Evolutionary conservation across 2,113 vertebrate genomes (phyloP).

Genomic region (Heterochromis multidens): DNA sequence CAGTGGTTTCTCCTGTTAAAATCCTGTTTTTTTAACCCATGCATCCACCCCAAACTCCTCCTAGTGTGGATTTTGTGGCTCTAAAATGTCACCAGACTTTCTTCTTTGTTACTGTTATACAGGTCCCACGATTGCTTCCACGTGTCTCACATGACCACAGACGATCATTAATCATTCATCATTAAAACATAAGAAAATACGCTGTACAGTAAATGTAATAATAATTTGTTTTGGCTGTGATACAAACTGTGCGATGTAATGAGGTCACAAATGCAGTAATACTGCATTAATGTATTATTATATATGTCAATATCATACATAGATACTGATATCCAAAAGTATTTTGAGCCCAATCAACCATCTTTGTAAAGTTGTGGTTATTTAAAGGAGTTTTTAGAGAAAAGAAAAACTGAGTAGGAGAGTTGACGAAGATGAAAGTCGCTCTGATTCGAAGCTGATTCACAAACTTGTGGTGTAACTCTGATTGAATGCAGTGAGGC

Average conservation of each 20-base stretch:
- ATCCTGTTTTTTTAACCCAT: neutral
- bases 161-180: neutral
- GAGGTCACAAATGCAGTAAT: neutral
- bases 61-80: neutral
- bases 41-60: neutral
- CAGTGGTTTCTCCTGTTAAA: neutral
- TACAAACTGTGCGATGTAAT: neutral
- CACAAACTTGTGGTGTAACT: neutral
- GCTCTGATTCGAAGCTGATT: constrained; percentile 22
- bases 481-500: neutral
- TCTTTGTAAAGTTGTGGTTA: neutral
- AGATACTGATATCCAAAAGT: neutral
- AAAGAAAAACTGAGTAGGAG: neutral
- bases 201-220: neutral
- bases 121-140: neutral
- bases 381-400: neutral
- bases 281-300: neutral
- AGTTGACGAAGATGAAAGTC: neutral
- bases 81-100: neutral
- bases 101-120: neutral
- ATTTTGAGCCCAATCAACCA: neutral
- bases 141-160: neutral
- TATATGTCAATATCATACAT: neutral
- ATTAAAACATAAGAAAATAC: neutral
- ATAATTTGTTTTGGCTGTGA: neutral